These are phyloP conservation scores for Luffia ferchaultella DNA, from an alignment of 2,888 invertebrate genomes.

Conservation along the genomic window DNA sequence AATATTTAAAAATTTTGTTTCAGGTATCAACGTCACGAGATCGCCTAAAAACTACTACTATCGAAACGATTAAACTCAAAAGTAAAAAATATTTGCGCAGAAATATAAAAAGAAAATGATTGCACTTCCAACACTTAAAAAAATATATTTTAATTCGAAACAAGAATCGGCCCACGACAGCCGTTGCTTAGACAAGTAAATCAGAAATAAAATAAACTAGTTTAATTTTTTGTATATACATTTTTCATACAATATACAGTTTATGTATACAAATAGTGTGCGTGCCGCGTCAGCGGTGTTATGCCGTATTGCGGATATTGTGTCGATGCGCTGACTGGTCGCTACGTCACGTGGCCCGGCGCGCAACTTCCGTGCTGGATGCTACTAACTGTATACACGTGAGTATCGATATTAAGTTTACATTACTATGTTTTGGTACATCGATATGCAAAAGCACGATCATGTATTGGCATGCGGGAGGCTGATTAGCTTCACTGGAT, in stretches of 20 bases:
- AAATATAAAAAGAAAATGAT: too few relatives aligned
- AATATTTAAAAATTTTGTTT: too few relatives aligned
- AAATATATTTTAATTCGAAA: too few relatives aligned
- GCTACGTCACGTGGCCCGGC: slow-evolving; percentile 68
- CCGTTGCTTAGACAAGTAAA: slow-evolving; percentile 63
- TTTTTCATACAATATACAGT: not conserved
- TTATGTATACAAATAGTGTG: not conserved
- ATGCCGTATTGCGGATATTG: slow-evolving; percentile 64
- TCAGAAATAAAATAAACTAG: slow-evolving; percentile 18
- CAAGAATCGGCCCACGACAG: slow-evolving; percentile 60
- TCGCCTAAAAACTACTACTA: too few relatives aligned
- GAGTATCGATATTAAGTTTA: slow-evolving; percentile 33
- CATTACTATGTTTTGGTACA: not conserved
- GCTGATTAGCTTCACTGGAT: too few relatives aligned
- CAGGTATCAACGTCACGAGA: too few relatives aligned
- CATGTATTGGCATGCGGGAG: too few relatives aligned
- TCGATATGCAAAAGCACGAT: not conserved
- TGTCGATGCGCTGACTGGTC: slow-evolving; percentile 67
- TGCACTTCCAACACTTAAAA: too few relatives aligned
- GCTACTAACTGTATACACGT: slow-evolving; percentile 76
- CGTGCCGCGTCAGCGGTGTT: slow-evolving; percentile 56
- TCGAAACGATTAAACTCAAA: too few relatives aligned
- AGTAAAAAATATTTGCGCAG: too few relatives aligned
- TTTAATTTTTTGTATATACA: not conserved
- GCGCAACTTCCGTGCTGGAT: slow-evolving; percentile 70